phyloP scores from a whole-genome alignment of 2,113 vertebrate species.

The Mus spicilegus region DNA sequence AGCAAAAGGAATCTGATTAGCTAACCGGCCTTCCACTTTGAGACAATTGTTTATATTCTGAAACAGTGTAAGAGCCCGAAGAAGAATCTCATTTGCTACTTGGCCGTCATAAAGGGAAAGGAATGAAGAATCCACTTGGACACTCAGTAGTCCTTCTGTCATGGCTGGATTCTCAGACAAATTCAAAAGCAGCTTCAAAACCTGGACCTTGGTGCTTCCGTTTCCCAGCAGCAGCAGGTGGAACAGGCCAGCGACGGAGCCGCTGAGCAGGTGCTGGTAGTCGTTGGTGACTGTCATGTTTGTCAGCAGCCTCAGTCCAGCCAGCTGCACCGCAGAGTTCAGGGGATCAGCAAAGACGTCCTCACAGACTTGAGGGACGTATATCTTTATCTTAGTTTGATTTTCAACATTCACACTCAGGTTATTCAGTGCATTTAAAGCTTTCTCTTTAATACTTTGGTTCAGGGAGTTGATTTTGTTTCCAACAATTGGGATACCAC shows the following conservation, averaged over 20 bases:
- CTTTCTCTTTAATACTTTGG: conserved; percentile 91
- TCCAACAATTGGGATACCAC: conserved; percentile 92
- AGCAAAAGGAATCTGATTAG: too few species aligned
- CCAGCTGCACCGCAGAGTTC: conserved; percentile 94
- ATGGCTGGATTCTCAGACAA: conserved; percentile 94
- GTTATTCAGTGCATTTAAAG: conserved; percentile 95
- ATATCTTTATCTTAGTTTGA: conserved; percentile 93
- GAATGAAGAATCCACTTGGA: conserved; percentile 91
- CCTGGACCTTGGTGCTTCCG: conserved; percentile 92
- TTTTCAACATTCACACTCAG: conserved; percentile 96
- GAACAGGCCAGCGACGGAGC: conserved; percentile 89
- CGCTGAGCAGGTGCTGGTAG: conserved; percentile 91
- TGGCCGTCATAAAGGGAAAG: conserved; percentile 89
- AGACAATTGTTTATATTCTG: too few species aligned
- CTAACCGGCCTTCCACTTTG: too few species aligned
- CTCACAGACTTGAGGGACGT: conserved; percentile 90
- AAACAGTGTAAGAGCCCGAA: conserved; percentile 90
- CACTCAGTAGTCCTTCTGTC: conserved; percentile 91
- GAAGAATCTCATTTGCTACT: conserved; percentile 89
- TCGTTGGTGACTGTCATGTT: conserved; percentile 94
- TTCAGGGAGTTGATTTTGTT: conserved; percentile 88
- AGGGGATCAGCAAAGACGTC: conserved; percentile 90
- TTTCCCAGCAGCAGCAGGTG: conserved; percentile 91
- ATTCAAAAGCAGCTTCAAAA: conserved; percentile 95
- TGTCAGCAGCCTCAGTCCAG: conserved; percentile 93